phyloP scores from a whole-genome alignment of 2,797 vertebrate species.

The Crypturellus tataupa region DNA sequence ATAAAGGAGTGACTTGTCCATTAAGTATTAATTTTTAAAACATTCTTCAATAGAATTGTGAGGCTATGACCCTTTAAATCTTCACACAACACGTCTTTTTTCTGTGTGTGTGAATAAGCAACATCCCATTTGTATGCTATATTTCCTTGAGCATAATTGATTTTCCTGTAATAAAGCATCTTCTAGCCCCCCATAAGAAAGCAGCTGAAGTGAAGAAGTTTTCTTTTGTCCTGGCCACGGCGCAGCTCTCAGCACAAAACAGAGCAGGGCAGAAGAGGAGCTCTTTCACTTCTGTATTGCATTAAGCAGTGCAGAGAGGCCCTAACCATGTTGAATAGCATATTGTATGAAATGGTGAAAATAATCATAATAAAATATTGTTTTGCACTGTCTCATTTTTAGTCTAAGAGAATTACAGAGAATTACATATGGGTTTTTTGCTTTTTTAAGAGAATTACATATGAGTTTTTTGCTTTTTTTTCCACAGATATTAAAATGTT shows the following conservation, averaged over 20 bases:
- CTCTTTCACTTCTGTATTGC: neutral
- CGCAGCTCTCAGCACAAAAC: fast-evolving
- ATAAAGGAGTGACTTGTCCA: neutral
- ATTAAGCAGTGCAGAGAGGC: neutral
- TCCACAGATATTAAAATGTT: neutral
- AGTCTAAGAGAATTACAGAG: neutral
- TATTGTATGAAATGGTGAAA: neutral
- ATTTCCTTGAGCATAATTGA: neutral
- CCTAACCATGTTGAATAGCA: fast-evolving
- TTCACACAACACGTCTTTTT: neutral
- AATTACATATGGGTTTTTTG: neutral
- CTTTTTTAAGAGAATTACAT: neutral
- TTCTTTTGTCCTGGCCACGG: neutral
- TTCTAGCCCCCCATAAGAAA: neutral
- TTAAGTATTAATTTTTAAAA: neutral
- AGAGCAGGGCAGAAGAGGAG: neutral
- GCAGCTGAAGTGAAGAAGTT: neutral
- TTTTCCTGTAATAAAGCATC: neutral
- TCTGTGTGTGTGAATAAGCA: neutral
- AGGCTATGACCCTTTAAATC: neutral
- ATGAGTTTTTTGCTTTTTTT: neutral
- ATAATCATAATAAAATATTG: neutral
- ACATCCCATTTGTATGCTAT: neutral
- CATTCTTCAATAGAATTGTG: neutral
- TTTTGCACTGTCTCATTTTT: neutral